These are phyloP conservation scores for Ferdinandea cuprea DNA, from an alignment of 2,888 invertebrate species.

Conservation along the genomic window DNA sequence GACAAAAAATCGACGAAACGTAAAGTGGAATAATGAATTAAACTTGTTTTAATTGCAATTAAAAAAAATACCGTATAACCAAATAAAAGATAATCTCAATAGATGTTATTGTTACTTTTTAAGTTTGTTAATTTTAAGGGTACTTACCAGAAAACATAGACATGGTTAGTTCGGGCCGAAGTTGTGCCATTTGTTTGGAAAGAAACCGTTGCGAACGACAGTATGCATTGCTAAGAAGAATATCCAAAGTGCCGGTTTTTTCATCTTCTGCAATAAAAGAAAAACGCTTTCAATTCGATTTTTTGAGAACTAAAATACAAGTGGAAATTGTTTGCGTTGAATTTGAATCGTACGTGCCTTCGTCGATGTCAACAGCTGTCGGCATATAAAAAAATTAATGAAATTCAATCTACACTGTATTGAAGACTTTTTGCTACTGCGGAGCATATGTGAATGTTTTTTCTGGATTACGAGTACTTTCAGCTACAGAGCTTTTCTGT, in stretches of 20 bases:
- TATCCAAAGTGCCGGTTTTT: constrained; percentile 90
- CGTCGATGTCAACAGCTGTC: neutral
- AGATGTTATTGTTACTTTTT: neutral
- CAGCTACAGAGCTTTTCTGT: constrained; percentile 30
- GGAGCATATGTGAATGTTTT: neutral
- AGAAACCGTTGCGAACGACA: constrained; percentile 96
- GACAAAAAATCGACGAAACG: too few species aligned
- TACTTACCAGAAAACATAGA: constrained; percentile 98
- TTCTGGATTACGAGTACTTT: neutral
- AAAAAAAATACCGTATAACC: too few species aligned
- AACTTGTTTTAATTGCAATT: too few species aligned
- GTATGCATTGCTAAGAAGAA: constrained; percentile 93
- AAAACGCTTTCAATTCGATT: constrained; percentile 43
- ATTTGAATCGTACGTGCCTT: constrained; percentile 18
- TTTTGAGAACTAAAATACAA: neutral
- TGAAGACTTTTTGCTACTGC: constrained; percentile 32
- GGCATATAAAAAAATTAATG: constrained; percentile 22
- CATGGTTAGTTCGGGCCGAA: constrained; percentile 99
- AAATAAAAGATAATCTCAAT: neutral
- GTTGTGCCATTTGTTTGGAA: constrained; percentile 94
- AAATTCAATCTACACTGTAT: neutral
- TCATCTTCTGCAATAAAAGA: constrained; percentile 80
- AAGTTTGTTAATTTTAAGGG: neutral
- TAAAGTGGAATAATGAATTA: too few species aligned
- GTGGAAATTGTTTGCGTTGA: neutral